Conservation (phyloP, 2,888 invertebrate genomes). For the Torymus auratus region DNA sequence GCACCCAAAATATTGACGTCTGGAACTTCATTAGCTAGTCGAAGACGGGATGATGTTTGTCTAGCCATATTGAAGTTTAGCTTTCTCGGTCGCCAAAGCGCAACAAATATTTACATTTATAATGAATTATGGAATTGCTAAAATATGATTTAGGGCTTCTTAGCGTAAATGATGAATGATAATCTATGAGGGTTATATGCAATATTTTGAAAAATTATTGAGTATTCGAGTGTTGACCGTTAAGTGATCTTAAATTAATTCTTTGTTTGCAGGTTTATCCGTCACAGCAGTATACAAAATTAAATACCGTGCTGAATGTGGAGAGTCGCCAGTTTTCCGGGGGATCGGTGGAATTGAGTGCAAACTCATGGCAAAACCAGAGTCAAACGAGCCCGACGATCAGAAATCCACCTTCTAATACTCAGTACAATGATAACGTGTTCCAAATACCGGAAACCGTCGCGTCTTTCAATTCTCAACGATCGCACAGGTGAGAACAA, state of each 20-base stretch:
- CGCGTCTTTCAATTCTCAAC: conserved; percentile 44
- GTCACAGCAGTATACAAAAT: conserved; percentile 1
- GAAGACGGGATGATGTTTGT: too few relatives aligned
- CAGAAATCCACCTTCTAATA: conserved; percentile 17
- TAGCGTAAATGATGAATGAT: too few relatives aligned
- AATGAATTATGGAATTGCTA: too few relatives aligned
- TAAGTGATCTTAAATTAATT: not conserved
- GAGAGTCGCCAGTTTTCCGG: conserved; percentile 8
- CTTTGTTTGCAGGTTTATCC: conserved; percentile 24
- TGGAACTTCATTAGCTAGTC: too few relatives aligned
- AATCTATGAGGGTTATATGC: too few relatives aligned
- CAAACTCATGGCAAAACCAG: conserved; percentile 22
- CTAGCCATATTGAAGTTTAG: too few relatives aligned
- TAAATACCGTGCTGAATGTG: not conserved
- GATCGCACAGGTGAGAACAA: conserved; percentile 47
- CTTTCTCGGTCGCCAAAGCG: too few relatives aligned
- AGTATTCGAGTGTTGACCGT: too few relatives aligned
- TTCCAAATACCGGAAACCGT: conserved; percentile 56
- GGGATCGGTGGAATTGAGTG: not conserved
- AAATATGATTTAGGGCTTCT: too few relatives aligned
- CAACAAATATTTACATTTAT: too few relatives aligned
- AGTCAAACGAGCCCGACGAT: conserved; percentile 4
- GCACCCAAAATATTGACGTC: too few relatives aligned
- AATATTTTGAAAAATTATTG: not conserved
- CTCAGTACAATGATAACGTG: conserved; percentile 25